Percentiles rank a stretch among this genome's conserved stretches.
phyloP scores from a whole-genome alignment of 2,888 invertebrate genomes.

The Synergus gifuensis region DNA sequence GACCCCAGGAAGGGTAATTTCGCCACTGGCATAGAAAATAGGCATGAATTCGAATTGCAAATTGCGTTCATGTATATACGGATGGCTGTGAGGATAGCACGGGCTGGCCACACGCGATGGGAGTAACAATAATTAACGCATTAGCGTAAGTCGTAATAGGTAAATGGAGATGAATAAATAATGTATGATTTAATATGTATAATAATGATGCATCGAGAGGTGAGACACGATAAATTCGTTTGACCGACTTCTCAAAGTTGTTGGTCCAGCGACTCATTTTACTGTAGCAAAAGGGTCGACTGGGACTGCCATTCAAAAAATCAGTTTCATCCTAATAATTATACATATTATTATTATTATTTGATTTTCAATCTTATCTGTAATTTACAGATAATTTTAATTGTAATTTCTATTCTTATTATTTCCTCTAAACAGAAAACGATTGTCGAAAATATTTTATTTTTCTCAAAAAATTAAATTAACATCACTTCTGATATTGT shows the following conservation, averaged over 20 bases:
- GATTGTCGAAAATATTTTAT: slow-evolving; percentile 47
- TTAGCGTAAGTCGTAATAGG: slow-evolving; percentile 69
- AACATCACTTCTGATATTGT: too few species aligned
- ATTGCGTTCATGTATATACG: slow-evolving; percentile 41
- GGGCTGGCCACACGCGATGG: slow-evolving; percentile 76
- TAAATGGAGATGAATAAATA: slow-evolving; percentile 63
- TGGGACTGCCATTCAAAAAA: slow-evolving; percentile 61
- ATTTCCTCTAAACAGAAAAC: slow-evolving; percentile 55
- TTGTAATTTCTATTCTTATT: neutral
- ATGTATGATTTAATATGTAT: slow-evolving; percentile 63
- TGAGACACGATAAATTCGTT: slow-evolving; percentile 67
- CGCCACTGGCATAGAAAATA: slow-evolving; percentile 39
- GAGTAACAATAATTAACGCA: slow-evolving; percentile 74
- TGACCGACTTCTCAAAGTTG: slow-evolving; percentile 71
- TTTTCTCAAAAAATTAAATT: neutral
- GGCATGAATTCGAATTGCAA: slow-evolving; percentile 40
- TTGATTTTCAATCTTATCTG: neutral
- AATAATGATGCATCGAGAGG: slow-evolving; percentile 50
- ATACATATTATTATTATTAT: neutral
- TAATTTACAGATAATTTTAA: neutral
- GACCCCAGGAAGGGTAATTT: slow-evolving; percentile 14
- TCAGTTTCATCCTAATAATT: neutral
- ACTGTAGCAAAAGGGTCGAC: slow-evolving; percentile 71
- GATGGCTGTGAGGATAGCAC: slow-evolving; percentile 69
- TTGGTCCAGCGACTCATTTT: slow-evolving; percentile 76